Evolutionary conservation across 2,113 vertebrate species (phyloP).

Genomic region (Psilopogon haemacephalus): DNA sequence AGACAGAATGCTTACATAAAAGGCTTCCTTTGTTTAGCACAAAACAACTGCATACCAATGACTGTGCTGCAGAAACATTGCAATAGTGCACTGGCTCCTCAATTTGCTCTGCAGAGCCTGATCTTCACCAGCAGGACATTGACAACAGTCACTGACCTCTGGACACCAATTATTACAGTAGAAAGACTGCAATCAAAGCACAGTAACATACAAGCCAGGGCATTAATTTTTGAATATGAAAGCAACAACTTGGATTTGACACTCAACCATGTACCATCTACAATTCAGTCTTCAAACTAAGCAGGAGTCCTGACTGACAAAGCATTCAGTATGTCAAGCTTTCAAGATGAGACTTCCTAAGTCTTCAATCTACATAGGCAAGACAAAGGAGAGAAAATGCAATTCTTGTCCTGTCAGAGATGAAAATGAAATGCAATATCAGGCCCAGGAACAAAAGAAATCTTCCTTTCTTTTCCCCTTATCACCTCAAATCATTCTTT

Average conservation of each 20-base stretch:
- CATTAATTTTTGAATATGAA: background rate
- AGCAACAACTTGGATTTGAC: background rate
- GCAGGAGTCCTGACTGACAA: background rate
- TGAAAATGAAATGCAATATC: background rate
- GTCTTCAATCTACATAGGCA: background rate
- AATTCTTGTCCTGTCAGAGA: background rate
- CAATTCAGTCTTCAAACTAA: background rate
- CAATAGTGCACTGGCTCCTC: background rate
- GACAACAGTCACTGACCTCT: background rate
- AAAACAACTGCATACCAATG: background rate
- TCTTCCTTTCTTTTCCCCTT: background rate
- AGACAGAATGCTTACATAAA: background rate
- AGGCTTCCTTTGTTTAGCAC: background rate
- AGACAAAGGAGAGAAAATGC: background rate
- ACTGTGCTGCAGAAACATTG: background rate
- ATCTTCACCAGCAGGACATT: background rate
- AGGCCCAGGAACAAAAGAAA: background rate
- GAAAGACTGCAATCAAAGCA: constrained; percentile 14
- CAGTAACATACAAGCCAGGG: background rate
- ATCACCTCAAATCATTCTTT: background rate
- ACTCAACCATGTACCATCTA: background rate
- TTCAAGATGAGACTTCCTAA: background rate
- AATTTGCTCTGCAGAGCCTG: background rate
- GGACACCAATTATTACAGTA: background rate
- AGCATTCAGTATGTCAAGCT: background rate